Evolutionary conservation across 2,888 invertebrate genomes (phyloP), one percentile per base, ranked within the genome.

Genomic region (Bombylius discolor): DNA sequence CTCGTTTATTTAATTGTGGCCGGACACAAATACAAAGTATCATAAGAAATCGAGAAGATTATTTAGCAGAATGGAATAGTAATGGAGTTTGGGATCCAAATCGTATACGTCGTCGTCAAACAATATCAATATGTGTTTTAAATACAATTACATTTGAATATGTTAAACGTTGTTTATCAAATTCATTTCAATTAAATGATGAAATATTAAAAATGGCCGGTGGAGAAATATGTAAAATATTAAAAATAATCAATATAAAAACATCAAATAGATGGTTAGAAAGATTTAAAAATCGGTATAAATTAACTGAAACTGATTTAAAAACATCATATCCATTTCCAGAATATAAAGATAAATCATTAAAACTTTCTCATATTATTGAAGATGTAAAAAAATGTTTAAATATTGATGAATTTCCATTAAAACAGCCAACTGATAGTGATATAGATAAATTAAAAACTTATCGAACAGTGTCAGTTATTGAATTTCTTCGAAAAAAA

Each of bases 321-420:
- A 11, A 14, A 9, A 32, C 47, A 9, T 36, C 46, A n/a, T 45
- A 23, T 13, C 48, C 31, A 11, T 14, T 11, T 12, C 23, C 48
- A 11, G 47, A 33, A 1, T 14, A 23, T 12, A 47, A 34, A 13
- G 36, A 49, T 6, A 49, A 59, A 50, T 59, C 58, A 3, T 42
- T 59, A n/a, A 55, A 56, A n/a, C 42, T 55, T 9, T 53, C 52
- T 9, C 55, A 59, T 33, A 59, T 59, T 31, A 59, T 59, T 31
- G 49, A 56, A 7, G 58, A 59, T n/a, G 47, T 59, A 23, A 7
- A 36, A 47, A 11, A 39, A 9, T 2, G 3, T 9, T 11, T 39
- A 39, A 1, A 7, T 9, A 2, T 11, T 3, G 1, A 39, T 9
- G 39, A 39, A 39, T 39, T 39, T 39, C 11, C 11, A 39, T 9